Percentiles rank a stretch among this genome's conserved stretches.
These are phyloP conservation scores for Ophonus ardosiacus DNA, from an alignment of 2,888 invertebrate genomes.

Conservation along the genomic window DNA sequence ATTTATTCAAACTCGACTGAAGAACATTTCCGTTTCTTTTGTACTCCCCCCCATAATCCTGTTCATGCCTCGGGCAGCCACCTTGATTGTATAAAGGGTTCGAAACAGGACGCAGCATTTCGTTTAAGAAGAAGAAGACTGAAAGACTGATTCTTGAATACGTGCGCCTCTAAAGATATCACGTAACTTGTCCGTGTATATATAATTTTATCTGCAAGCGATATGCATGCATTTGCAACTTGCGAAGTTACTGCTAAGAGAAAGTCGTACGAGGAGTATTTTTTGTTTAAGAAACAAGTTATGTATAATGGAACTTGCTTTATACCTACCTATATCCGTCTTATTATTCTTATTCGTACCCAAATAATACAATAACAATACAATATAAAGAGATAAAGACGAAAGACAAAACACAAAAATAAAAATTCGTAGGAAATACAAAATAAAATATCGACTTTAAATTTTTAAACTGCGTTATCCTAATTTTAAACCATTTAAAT, in stretches of 20 bases:
- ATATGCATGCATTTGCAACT: constrained; percentile 19
- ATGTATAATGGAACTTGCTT: not conserved
- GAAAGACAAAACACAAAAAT: no score
- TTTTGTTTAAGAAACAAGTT: constrained; percentile 13
- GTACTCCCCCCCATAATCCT: constrained; percentile 40
- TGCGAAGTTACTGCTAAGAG: not conserved
- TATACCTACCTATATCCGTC: not conserved
- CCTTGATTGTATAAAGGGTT: constrained; percentile 59
- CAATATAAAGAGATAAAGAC: no score
- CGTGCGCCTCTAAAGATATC: not conserved
- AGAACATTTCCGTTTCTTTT: constrained; percentile 57
- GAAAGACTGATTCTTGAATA: constrained; percentile 15
- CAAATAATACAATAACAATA: no score
- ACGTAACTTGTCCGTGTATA: constrained; percentile 10
- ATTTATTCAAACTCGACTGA: constrained; percentile 55
- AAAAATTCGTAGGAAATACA: no score
- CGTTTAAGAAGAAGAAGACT: constrained; percentile 1
- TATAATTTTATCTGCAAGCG: constrained; percentile 27
- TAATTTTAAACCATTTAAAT: no score
- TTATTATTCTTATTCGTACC: no score
- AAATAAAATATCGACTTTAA: no score
- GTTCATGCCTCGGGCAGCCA: constrained; percentile 39
- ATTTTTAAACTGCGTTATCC: no score
- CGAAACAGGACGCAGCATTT: constrained; percentile 23
- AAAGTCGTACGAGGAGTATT: constrained; percentile 20